These are phyloP conservation scores for Lucilia cuprina DNA, from an alignment of 1,140 invertebrate species.

Conservation along the genomic window DNA sequence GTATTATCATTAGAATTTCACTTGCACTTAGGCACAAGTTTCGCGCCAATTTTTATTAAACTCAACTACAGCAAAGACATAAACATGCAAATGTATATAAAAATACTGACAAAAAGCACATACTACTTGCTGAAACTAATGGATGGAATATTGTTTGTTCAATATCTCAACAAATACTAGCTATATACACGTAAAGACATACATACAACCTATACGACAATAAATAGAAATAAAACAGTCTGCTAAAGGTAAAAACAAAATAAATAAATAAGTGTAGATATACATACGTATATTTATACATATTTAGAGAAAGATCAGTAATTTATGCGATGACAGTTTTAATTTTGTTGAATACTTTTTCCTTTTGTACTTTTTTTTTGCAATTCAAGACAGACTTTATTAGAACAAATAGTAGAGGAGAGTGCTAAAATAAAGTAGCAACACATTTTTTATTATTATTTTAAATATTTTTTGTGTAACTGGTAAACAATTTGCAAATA, in stretches of 20 bases:
- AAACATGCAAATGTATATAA: neutral
- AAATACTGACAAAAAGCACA: neutral
- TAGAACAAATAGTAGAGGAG: neutral
- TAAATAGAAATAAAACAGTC: neutral
- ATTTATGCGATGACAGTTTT: constrained; percentile 32
- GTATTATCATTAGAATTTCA: neutral
- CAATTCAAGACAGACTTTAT: neutral
- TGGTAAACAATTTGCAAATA: neutral
- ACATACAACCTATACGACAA: neutral
- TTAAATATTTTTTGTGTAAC: neutral
- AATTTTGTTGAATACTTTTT: constrained; percentile 13
- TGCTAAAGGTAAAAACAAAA: neutral
- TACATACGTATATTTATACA: neutral
- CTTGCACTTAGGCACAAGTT: constrained; percentile 27
- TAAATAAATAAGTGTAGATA: neutral
- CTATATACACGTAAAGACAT: no score
- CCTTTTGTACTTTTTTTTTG: neutral
- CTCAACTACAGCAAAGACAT: neutral
- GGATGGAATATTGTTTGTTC: neutral
- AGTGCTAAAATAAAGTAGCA: neutral
- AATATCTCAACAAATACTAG: neutral
- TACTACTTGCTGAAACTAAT: neutral
- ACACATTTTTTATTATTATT: neutral
- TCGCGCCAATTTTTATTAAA: constrained; percentile 31
- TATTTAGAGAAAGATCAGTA: neutral